Evolutionary conservation across 2,113 vertebrate species (phyloP), one percentile per base, ranked within the genome.

Genomic region (Actinemys pallida): DNA sequence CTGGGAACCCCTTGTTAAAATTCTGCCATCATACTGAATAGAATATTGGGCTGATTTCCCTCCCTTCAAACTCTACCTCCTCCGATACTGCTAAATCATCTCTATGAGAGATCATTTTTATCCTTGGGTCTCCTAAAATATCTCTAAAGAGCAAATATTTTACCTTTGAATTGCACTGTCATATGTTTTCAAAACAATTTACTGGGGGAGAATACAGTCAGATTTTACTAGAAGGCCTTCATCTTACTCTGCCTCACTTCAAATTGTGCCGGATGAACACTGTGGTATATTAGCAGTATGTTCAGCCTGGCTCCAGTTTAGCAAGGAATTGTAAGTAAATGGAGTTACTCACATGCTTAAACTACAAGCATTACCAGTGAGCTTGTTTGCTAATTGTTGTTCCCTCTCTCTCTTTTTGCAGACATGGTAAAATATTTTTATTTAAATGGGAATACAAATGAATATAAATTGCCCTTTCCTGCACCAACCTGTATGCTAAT

Each of bases 241-340:
- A 0, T 0, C 56, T 0, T 88, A 12, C 79, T 2, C 24, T 5
- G 25, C 75, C 49, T 1, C 10, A 84, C 84, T 93, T 88, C 57
- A 10, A 45, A 19, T n/a, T 69, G 35, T 69, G 62, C 35, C 4
- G 1, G 31, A 69, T n/a, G 31, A 69, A 69, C 62, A 17, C 62
- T 35, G 35, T 47, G 86, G 24, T 1, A 1, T 50, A 56, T 7
- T 13, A 22, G 24, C 16, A 35, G 24, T 83, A 83, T 72, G 6
- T 24, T 78, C 49, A 39, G 10, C 11, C 56, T 2, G 29, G 11
- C 8, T 10, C 27, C 53, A n/a, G 6, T 45, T 76, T 45, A 76
- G 72, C 72, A 56, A 94, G 29, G 7, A 56, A 45, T 19, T 85
- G 0, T 0, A 20, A 19, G 27, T 3, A 12, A 1, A 14, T 2